Evolutionary conservation across 1,140 invertebrate genomes (phyloP), one percentile per base, ranked within the genome.

Genomic region (Drosophila parabipectinata): DNA sequence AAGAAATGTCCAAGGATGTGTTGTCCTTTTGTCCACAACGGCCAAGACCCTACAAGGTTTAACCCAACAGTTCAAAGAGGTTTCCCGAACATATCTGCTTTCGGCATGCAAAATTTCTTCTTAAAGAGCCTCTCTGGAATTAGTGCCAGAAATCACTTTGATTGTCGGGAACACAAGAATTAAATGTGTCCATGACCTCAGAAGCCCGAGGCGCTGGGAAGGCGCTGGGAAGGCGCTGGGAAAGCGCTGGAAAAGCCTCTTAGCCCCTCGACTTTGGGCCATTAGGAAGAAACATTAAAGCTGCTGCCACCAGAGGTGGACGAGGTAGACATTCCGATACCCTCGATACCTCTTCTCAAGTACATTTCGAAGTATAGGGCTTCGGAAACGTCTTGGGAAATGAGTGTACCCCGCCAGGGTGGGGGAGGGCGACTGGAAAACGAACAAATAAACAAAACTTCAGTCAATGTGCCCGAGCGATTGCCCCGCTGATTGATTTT

Each of bases 361-460:
- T 28, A 28, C 26, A 6, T 28, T 28, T 7, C 26, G 6, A 28
- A 28, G 4, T 28, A 28, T 7, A 28, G 6, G 26, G 26, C 26
- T 7, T 28, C 26, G 5, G 26, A 28, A 28, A 5, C 26, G 26
- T 9, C 10, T 37, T 37, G 34, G 10, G 34, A 3, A 12, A 37
- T 12, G 9, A 9, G 9, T 37, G 12, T 37, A 12, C 34, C 58
- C 72, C 61, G 54, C 24, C 26, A 57, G 56, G 69, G 44, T 9
- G 15, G 14, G 8, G 8, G 44, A 24, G 41, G 47, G 37, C 24
- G 47, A 64, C 55, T 72, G 53, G 9, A 51, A 67, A 81, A 72
- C 50, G 73, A 60, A 77, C 68, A 81, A 82, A 81, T 81, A 81
- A 81, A 81, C 78, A 81, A 81, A 77, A 82, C 78, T 81, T 81